These are phyloP conservation scores for Dasysyrphus tricinctus DNA, from an alignment of 2,888 invertebrate species.

Conservation along the genomic window DNA sequence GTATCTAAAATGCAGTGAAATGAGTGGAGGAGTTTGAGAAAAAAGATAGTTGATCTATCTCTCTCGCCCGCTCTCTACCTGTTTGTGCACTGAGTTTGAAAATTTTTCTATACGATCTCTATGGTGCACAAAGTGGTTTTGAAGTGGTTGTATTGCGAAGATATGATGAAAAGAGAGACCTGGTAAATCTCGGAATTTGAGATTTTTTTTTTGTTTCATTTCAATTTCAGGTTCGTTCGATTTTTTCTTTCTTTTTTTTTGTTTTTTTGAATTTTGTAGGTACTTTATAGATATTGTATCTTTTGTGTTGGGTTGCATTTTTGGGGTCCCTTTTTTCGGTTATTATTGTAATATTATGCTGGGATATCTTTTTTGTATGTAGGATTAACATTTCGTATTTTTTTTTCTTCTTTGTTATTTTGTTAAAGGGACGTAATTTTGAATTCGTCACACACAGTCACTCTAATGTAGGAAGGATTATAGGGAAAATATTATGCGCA, in stretches of 20 bases:
- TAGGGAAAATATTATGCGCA: conserved; percentile 58
- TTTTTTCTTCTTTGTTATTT: background rate
- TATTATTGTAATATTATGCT: conserved; percentile 69
- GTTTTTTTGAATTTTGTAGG: conserved; percentile 24
- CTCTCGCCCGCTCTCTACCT: conserved; percentile 77
- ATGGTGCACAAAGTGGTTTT: conserved; percentile 62
- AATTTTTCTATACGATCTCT: conserved; percentile 10
- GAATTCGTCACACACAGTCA: conserved; percentile 69
- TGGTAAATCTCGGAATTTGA: conserved; percentile 58
- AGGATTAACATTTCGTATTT: conserved; percentile 1
- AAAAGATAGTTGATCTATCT: conserved; percentile 56
- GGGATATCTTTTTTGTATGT: conserved; percentile 27
- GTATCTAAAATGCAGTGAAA: conserved; percentile 54
- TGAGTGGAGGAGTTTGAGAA: conserved; percentile 46
- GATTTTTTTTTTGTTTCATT: conserved; percentile 49
- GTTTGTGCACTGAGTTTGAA: conserved; percentile 37
- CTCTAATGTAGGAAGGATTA: conserved; percentile 64
- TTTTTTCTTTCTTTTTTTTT: background rate
- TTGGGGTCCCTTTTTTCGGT: conserved; percentile 52
- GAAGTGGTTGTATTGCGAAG: conserved; percentile 51
- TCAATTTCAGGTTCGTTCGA: conserved; percentile 15
- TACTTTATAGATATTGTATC: conserved; percentile 40
- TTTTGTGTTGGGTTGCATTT: conserved; percentile 48
- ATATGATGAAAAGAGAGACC: conserved; percentile 44
- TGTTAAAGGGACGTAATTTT: conserved; percentile 56